These are phyloP conservation scores for Notothenia coriiceps DNA, from an alignment of 2,113 vertebrate genomes.

Conservation along the genomic window DNA sequence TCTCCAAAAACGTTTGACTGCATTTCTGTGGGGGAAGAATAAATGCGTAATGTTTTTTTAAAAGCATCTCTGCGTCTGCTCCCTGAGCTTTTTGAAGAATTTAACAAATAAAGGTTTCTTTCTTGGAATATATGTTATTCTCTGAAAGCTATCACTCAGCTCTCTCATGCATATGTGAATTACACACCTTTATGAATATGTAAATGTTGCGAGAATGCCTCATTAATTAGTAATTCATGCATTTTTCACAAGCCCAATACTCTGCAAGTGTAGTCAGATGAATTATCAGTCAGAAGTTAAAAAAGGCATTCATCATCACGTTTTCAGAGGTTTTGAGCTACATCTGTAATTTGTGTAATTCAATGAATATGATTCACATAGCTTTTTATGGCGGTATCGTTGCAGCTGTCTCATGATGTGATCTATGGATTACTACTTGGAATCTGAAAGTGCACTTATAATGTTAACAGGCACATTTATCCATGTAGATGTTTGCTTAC, in stretches of 20 bases:
- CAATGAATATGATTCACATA: conserved; percentile 74
- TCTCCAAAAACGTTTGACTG: conserved; percentile 83
- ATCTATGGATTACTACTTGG: conserved; percentile 65
- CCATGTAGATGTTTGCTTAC: conserved; percentile 57
- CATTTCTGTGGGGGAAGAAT: conserved; percentile 84
- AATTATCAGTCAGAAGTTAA: conserved; percentile 81
- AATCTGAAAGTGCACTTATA: conserved; percentile 53
- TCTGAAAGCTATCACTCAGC: conserved; percentile 82
- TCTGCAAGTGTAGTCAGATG: conserved; percentile 82
- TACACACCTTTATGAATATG: conserved; percentile 90
- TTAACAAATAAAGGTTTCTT: conserved; percentile 83
- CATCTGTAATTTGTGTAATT: conserved; percentile 79
- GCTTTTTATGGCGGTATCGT: conserved; percentile 57
- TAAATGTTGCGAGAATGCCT: conserved; percentile 87
- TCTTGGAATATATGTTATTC: conserved; percentile 78
- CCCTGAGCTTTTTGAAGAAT: conserved; percentile 80
- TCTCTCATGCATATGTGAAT: conserved; percentile 87
- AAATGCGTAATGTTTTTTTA: conserved; percentile 83
- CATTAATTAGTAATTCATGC: conserved; percentile 90
- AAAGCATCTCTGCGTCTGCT: conserved; percentile 75
- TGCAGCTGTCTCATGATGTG: conserved; percentile 70
- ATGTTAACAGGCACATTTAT: conserved; percentile 58
- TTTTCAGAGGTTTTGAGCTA: conserved; percentile 79
- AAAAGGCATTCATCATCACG: conserved; percentile 80
- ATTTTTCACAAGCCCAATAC: conserved; percentile 86